Base-by-base conservation (phyloP, 2,113 vertebrate genomes). In the Saccopteryx leptura region DNA sequence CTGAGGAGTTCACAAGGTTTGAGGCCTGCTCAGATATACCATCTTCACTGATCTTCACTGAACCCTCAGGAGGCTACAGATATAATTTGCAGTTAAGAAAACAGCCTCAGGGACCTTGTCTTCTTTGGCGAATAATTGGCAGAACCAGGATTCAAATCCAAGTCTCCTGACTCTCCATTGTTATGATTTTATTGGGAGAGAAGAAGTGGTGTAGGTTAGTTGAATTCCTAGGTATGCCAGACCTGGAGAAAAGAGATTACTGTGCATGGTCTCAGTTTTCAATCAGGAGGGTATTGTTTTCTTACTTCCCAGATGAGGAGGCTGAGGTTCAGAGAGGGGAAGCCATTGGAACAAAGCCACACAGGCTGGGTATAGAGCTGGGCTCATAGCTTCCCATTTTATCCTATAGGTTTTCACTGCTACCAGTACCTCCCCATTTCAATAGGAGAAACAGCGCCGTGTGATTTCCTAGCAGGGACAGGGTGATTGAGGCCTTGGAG, bases 381-480 rank as follows among this genome's bases (percentile, higher is more conserved):
- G 61, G 21, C 11, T 33, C 31, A 15, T 48, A n/a, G 2, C 56
- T 56, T 31, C 46, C 9, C 1, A 1, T 26, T 50, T 61, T 21
- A 8, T 65, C 9, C 33, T 79, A 33, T 4, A 15, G 56, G 4
- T 31, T 88, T 91, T 26, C 21, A 60, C 14, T 61, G 61, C n/a
- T 18, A 1, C n/a, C 19, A 8, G 5, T 13, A 9, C 11, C 31
- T 65, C 15, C n/a, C 56, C 11, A 6, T 17, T 60, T 81, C 1
- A 28, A 5, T 1, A 26, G 54, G 72, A 66, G 91, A 97, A 97
- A 93, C 1, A 60, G 85, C 15, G 48, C 17, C 71, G 11, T 83
- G 94, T 97, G 80, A 93, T 95, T 97, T 96, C 88, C 71, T 33
- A 93, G 88, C 81, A 56, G 72, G 65, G 81, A 74, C 94, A 97